Base-by-base conservation (phyloP, 2,113 vertebrate species). In the Cathartes aura region DNA sequence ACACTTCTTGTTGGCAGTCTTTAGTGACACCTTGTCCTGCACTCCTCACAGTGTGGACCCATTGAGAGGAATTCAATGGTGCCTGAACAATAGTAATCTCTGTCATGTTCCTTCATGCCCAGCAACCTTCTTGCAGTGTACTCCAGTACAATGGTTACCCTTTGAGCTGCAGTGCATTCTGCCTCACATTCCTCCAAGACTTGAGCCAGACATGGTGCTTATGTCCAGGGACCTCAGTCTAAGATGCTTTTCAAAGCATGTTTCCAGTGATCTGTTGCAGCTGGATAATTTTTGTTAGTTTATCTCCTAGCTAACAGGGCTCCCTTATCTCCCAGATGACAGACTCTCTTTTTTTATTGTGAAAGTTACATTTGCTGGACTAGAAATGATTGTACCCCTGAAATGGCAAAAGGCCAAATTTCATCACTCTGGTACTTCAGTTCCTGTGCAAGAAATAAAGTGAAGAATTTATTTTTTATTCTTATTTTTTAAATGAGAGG, bases 1-100 rank as follows among this genome's bases (percentile, higher is more conserved):
- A 5, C 0, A 0, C 7, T 45, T 63, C 55, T 74, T 66, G 2
- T 8, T 38, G 30, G 29, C 5, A 1, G 24, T 2, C 0, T 60
- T 59, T 21, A 52, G 38, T 20, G 47, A 21, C 27, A 16, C 11
- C 9, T 53, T 81, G 50, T 59, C 62, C 59, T 67, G 82, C 29
- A 7, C 32, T 64, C 8, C 42, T 67, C n/a, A 50, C 20, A 36
- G 43, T 29, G 4, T 20, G 36, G 19, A 73, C 11, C 34, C 55
- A 9, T 3, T 32, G 68, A 72, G 47, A 88, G n/a, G 27, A 76
- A 83, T 42, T 38, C 13, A 50, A 0, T 13, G 17, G 32, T 30
- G 20, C 42, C 63, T 73, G 79, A 86, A 42, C 4, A 66, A 29
- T 3, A 20, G 17, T 12, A 59, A 71, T 21, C 48, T 67, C 40